Base-by-base conservation (phyloP, 2,797 vertebrate species). In the Falco biarmicus region DNA sequence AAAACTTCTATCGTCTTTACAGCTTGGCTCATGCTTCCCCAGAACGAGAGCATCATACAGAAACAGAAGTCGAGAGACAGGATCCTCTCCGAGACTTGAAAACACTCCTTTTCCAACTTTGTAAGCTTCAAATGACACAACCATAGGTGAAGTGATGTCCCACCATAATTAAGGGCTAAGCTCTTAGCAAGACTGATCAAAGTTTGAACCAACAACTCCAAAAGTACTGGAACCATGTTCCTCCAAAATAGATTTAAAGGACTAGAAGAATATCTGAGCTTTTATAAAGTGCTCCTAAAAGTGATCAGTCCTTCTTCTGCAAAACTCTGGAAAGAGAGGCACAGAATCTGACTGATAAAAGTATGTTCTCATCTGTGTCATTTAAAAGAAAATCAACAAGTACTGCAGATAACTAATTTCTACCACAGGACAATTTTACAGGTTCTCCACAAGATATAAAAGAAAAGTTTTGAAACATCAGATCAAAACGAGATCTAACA, bases 321-420 rank as follows among this genome's bases (percentile, higher is more conserved):
- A 63, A 53, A 82, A 29, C 54, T 70, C 54, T 65, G 66, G 28
- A 75, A 64, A 71, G 53, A 82, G 29, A 53, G 11, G 45, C 14
- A 29, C 24, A 81, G 56, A 28, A 60, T 43, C 41, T 75, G 56
- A 80, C 53, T 51, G 31, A 66, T 51, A 66, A 50, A 50, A 71
- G 22, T 45, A 45, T 1, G 7, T 18, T 74, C 51, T 64, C n/a
- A 29, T 48, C 32, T 57, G 12, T n/a, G n/a, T 31, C 22, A 86
- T 25, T 75, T 71, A 53, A 54, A 71, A 88, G 56, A 81, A 95
- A 93, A 90, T 81, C 71, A 94, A 74, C 56, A 87, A 70, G n/a
- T 43, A 75, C 41, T 75, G 45, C 29, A 75, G 53, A 78, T 24
- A 85, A 87, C 39, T 43, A n/a, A 83, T 81, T 94, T 68, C 45